Percentiles rank a stretch among this genome's conserved stretches.
Evolutionary conservation across 2,113 vertebrate genomes (phyloP).

Genomic region (Empidonax traillii): DNA sequence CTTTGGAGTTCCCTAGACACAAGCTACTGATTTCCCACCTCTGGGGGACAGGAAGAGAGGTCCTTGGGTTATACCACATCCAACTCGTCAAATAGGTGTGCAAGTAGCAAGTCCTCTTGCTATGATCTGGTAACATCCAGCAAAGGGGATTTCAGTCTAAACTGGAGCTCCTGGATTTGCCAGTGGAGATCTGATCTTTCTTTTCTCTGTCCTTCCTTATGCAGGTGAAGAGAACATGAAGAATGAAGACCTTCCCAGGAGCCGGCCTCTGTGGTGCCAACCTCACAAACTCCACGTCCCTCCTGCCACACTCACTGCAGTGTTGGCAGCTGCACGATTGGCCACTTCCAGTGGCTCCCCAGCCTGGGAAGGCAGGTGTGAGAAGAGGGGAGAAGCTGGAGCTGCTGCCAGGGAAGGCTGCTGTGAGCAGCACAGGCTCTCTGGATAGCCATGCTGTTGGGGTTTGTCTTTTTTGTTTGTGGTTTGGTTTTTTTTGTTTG

Average conservation of each 20-base stretch:
- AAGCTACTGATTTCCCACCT: not conserved
- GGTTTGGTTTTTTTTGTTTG: too few relatives aligned
- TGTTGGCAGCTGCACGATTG: conserved; percentile 63
- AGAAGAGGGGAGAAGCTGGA: not conserved
- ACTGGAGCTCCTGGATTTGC: not conserved
- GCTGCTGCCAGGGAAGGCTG: not conserved
- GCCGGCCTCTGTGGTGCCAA: not conserved
- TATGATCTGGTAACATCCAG: not conserved
- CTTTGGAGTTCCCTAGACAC: not conserved
- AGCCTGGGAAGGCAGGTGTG: conserved; percentile 15
- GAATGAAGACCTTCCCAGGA: not conserved
- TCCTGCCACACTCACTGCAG: conserved; percentile 48
- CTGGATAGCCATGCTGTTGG: not conserved
- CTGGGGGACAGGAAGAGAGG: not conserved
- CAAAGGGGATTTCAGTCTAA: not conserved
- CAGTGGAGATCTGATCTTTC: not conserved
- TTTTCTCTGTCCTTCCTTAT: conserved; percentile 5
- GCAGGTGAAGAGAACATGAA: conserved; percentile 56
- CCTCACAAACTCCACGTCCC: conserved; percentile 61
- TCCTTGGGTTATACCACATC: rapidly evolving
- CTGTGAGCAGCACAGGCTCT: not conserved
- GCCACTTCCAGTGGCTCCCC: conserved; percentile 63
- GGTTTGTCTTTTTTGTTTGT: not conserved
- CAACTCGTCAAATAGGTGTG: not conserved
- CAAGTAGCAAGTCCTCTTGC: not conserved